Base-by-base conservation (phyloP, 2,113 vertebrate genomes). In the Microtus oregoni region DNA sequence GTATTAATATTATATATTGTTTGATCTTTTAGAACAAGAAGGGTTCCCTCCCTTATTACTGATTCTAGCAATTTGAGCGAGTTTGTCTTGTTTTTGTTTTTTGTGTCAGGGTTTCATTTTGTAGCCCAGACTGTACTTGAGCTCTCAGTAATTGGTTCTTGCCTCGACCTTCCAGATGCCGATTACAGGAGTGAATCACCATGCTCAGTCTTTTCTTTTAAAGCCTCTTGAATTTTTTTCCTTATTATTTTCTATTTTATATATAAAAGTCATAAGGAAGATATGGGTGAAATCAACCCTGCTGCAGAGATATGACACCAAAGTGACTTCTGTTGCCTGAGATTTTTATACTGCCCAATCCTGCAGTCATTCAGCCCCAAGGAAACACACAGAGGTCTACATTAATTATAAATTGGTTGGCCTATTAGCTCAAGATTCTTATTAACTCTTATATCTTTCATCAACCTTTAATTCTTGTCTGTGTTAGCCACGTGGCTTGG, bases 1-100 rank as follows among this genome's bases (percentile, higher is more conserved):
- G 35, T 61, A 92, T 86, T 90, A n/a, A 92, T 85, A 85, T 92
- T 81, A 63, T 58, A 30, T 89, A 44, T 86, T 19, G 47, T 85
- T 96, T 94, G 19, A 41, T 90, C 32, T 96, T 97, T 96, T 88
- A 68, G 65, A 68, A 68, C 28, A 4, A 14, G 30, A 67, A 32
- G 65, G 30, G 28, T 47, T 67, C 41, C 26, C 10, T 22, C 22
- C 63, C 7, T 50, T 47, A 7, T 67, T 68, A 86, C 63, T 86
- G 28, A 86, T 65, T 50, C 35, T 86, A 47, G 41, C 50, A 35
- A 32, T 86, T 47, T 22, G 63, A 68, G 63, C 17, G 41, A 35
- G 30, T 67, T 68, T 32, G 83, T 24, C 65, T 44, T 70, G 32
- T 5, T 87, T 15, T 55, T 55, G 32, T 38, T 73, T 55, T 15